These are phyloP conservation scores for Rhizoglyphus robini DNA, from an alignment of 1,140 invertebrate genomes.

Conservation along the genomic window DNA sequence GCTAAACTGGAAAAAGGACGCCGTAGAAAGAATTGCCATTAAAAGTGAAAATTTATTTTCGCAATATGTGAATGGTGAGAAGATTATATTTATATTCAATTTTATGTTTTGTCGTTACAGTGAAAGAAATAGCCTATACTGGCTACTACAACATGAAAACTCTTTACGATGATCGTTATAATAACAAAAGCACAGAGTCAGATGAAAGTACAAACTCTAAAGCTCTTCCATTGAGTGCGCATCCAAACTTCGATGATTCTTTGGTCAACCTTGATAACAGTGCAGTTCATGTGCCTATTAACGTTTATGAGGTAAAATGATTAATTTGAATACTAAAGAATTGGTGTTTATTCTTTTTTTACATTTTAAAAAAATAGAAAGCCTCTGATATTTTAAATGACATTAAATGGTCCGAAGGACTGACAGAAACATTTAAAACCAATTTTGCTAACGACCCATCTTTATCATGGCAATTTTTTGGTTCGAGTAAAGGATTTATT, in stretches of 20 bases:
- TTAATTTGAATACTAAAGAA: background rate
- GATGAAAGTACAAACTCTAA: no score
- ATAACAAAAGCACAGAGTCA: background rate
- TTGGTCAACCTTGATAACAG: conserved; percentile 65
- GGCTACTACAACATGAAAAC: conserved; percentile 13
- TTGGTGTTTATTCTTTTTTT: background rate
- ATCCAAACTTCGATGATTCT: conserved; percentile 64
- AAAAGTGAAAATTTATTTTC: conserved; percentile 17
- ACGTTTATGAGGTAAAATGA: conserved; percentile 57
- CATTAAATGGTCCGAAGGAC: conserved; percentile 66
- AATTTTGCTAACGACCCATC: conserved; percentile 76
- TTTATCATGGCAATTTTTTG: conserved; percentile 90
- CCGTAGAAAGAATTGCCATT: conserved; percentile 23
- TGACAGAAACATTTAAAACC: conserved; percentile 67
- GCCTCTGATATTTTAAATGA: conserved; percentile 50
- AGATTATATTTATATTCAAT: background rate
- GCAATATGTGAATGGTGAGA: conserved; percentile 15
- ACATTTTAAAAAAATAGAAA: conserved; percentile 34
- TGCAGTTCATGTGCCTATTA: conserved; percentile 83
- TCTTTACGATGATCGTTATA: conserved; percentile 1
- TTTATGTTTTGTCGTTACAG: background rate
- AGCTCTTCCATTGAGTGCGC: conserved; percentile 44
- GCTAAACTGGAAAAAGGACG: conserved; percentile 26
- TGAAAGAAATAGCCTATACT: background rate
- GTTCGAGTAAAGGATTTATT: conserved; percentile 73